These are phyloP conservation scores for Aurelia aurita DNA, from an alignment of 30 jellyfish, hydroid and myxozoan species.

Conservation along the genomic window DNA sequence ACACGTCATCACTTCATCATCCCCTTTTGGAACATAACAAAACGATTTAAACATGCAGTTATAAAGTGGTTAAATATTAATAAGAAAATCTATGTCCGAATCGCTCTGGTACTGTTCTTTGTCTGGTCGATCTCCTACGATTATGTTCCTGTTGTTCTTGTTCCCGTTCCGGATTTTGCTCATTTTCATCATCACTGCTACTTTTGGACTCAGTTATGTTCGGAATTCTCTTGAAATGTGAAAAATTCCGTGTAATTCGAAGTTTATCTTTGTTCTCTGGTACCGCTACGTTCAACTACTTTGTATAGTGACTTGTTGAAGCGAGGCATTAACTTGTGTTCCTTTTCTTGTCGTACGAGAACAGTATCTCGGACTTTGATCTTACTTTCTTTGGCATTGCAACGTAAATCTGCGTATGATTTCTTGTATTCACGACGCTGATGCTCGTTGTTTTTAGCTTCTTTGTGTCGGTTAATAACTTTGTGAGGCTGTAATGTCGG, in stretches of 20 bases:
- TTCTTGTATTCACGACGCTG: constrained; percentile 32
- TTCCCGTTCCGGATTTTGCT: constrained; percentile 13
- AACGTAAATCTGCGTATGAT: constrained; percentile 39
- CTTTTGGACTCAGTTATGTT: constrained; percentile 5
- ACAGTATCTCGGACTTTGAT: constrained; percentile 52
- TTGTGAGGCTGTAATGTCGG: constrained; percentile 25
- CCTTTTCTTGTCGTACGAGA: constrained; percentile 33
- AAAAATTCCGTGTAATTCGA: constrained; percentile 28
- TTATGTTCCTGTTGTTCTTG: too few species aligned
- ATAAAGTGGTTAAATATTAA: constrained; percentile 22
- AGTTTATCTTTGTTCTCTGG: constrained; percentile 30
- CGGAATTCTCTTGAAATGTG: constrained; percentile 23
- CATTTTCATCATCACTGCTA: constrained; percentile 16
- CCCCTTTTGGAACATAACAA: too few species aligned
- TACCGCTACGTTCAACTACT: constrained; percentile 21
- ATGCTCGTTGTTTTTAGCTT: constrained; percentile 30
- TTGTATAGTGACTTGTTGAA: constrained; percentile 21
- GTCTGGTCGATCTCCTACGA: constrained; percentile 34
- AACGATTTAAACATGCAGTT: too few species aligned
- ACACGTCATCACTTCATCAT: too few species aligned
- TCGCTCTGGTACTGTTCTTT: constrained; percentile 35
- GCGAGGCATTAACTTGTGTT: constrained; percentile 17
- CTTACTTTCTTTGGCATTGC: constrained; percentile 52
- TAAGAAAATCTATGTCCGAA: constrained; percentile 25
- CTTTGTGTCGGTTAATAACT: constrained; percentile 39